phyloP scores from a whole-genome alignment of 2,888 invertebrate species.

The Dendrolimus pini region DNA sequence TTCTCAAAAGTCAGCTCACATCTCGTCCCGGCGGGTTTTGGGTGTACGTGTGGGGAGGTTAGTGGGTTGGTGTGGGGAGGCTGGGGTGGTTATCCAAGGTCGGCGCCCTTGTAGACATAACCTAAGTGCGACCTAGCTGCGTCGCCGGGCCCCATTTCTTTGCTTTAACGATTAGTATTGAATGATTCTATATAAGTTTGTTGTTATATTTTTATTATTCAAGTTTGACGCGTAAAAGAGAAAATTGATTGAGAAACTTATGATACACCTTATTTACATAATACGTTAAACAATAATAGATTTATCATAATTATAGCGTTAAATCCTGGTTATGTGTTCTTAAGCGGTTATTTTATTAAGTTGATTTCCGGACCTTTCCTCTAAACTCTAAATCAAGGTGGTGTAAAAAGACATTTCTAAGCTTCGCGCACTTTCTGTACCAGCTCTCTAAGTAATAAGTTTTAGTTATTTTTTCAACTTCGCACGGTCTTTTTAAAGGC shows the following conservation, averaged over 20 bases:
- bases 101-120: slow-evolving; percentile 65
- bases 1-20: slow-evolving; percentile 62
- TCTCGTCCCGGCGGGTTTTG: slow-evolving; percentile 35
- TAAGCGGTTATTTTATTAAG: too few species aligned
- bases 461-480: too few species aligned
- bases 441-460: too few species aligned
- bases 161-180: slow-evolving; percentile 53
- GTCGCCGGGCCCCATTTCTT: slow-evolving; percentile 45
- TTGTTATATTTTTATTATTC: slow-evolving; percentile 9
- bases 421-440: too few species aligned
- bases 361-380: too few species aligned
- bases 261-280: background rate
- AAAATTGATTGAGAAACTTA: background rate
- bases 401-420: too few species aligned
- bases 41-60: slow-evolving; percentile 13
- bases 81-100: slow-evolving; percentile 50
- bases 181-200: slow-evolving; percentile 28
- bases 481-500: too few species aligned
- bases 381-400: too few species aligned
- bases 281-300: background rate
- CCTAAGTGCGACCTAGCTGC: slow-evolving; percentile 57
- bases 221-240: background rate
- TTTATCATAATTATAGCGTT: background rate
- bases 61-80: slow-evolving; percentile 13
- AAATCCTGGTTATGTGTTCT: too few species aligned